These are phyloP conservation scores for Drosophila mimetica DNA, from an alignment of 2,888 invertebrate genomes.

Conservation along the genomic window DNA sequence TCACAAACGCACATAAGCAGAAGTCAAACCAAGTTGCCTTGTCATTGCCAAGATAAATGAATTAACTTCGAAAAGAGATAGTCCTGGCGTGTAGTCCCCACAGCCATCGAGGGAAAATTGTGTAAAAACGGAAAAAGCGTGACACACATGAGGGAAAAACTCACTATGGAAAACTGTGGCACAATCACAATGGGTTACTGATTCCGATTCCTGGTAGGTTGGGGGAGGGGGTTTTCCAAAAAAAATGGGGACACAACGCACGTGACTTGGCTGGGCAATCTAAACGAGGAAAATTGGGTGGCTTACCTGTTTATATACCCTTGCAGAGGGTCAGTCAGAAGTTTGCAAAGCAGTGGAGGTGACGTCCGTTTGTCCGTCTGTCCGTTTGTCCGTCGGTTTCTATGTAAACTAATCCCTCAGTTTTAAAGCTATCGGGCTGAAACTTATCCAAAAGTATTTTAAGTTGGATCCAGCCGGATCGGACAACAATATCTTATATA, in stretches of 20 bases:
- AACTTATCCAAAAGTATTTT: too few species aligned
- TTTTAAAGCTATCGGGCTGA: too few species aligned
- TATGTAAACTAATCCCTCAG: too few species aligned
- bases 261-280: conserved; percentile 63
- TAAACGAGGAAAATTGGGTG: not conserved
- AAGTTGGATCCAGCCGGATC: too few species aligned
- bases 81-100: conserved; percentile 24
- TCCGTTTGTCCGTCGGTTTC: too few species aligned
- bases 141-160: conserved; percentile 9
- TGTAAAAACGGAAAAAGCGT: conserved; percentile 53
- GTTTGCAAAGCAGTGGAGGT: too few species aligned
- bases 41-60: conserved; percentile 79
- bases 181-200: conserved; percentile 26
- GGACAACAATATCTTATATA: too few species aligned
- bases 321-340: too few species aligned
- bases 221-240: not conserved
- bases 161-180: conserved; percentile 27
- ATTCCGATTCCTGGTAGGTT: conserved; percentile 1
- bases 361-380: too few species aligned
- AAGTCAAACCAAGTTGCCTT: conserved; percentile 56
- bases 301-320: conserved; percentile 36
- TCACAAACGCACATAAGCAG: conserved; percentile 17
- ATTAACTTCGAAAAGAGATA: conserved; percentile 52
- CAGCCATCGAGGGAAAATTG: conserved; percentile 64
- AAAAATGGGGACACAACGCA: conserved; percentile 25